These are phyloP conservation scores for Drosophila falleni DNA, from an alignment of 2,888 invertebrate species.

Conservation along the genomic window DNA sequence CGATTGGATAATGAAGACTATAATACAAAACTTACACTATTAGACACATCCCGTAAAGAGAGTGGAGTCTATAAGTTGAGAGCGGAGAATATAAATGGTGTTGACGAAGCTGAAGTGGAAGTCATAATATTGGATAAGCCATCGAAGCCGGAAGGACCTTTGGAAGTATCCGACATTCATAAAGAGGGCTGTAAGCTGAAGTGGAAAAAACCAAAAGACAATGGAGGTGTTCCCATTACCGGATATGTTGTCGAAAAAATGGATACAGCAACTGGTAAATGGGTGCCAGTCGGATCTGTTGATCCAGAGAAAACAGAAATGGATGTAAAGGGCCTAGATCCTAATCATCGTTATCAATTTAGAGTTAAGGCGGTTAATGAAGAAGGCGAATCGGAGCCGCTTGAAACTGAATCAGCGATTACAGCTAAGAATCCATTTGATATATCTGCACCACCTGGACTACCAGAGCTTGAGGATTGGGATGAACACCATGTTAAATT, in stretches of 20 bases:
- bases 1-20: slow-evolving; percentile 96
- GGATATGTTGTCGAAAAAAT: slow-evolving; percentile 97
- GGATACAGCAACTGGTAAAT: slow-evolving; percentile 94
- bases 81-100: slow-evolving; percentile 96
- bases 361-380: slow-evolving; percentile 98
- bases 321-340: slow-evolving; percentile 93
- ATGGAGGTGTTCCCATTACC: slow-evolving; percentile 96
- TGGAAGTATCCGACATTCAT: slow-evolving; percentile 95
- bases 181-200: slow-evolving; percentile 97
- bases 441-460: slow-evolving; percentile 93
- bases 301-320: slow-evolving; percentile 93
- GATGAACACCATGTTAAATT: slow-evolving; percentile 95
- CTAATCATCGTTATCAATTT: slow-evolving; percentile 98
- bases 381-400: slow-evolving; percentile 98
- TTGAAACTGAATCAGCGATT: slow-evolving; percentile 94
- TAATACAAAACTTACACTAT: slow-evolving; percentile 93
- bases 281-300: slow-evolving; percentile 94
- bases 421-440: slow-evolving; percentile 99
- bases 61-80: slow-evolving; percentile 96
- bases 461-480: slow-evolving; percentile 96
- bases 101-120: slow-evolving; percentile 97
- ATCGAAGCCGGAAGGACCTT: slow-evolving; percentile 90
- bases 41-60: slow-evolving; percentile 92
- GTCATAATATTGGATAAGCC: slow-evolving; percentile 92
- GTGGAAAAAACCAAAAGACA: slow-evolving; percentile 98